phyloP scores from a whole-genome alignment of 2,797 vertebrate species.

The Poecilia picta region DNA sequence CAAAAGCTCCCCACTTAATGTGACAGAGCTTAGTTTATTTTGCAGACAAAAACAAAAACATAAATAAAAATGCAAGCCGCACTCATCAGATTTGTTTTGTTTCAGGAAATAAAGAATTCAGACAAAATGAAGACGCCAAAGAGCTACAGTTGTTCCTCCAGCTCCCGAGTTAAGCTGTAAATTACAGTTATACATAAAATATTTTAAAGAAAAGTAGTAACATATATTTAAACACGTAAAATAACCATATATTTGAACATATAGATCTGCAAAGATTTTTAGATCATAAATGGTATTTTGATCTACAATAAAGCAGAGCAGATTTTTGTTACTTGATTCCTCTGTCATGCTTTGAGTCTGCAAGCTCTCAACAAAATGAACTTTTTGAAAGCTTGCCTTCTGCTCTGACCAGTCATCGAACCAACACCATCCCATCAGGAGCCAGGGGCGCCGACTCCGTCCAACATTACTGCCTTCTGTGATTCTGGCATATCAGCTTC shows the following conservation, averaged over 20 bases:
- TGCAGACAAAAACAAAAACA: too few species aligned
- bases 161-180: not conserved
- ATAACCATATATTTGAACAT: not conserved
- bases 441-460: conserved; percentile 27
- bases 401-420: conserved; percentile 35
- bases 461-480: conserved; percentile 33
- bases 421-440: conserved; percentile 34
- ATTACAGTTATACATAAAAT: not conserved
- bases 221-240: not conserved
- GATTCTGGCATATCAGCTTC: conserved; percentile 55
- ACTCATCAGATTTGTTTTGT: not conserved
- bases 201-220: not conserved
- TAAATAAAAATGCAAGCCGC: not conserved
- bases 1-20: not conserved
- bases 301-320: conserved; percentile 25
- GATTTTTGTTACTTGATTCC: conserved; percentile 29
- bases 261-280: conserved; percentile 12
- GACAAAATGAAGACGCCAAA: not conserved
- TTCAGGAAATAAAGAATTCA: not conserved
- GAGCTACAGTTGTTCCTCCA: not conserved
- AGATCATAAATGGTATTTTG: too few species aligned
- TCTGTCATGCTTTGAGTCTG: conserved; percentile 32
- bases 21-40: not conserved
- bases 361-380: conserved; percentile 43
- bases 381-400: conserved; percentile 35